Evolutionary conservation across 2,113 vertebrate genomes (phyloP).

Genomic region (Bothrops jararaca): DNA sequence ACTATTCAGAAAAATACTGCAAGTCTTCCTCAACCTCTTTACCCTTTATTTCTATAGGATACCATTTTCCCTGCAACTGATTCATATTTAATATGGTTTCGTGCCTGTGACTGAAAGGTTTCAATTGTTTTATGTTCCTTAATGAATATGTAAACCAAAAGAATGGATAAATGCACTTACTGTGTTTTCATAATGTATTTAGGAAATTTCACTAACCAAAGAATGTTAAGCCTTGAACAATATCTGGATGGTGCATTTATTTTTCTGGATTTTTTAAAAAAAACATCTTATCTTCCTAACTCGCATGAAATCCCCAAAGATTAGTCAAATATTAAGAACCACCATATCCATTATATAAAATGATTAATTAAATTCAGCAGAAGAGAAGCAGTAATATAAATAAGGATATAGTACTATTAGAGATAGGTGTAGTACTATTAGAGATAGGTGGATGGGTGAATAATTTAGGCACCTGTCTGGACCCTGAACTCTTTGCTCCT

Average conservation of each 20-base stretch:
- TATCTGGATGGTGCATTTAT: background rate
- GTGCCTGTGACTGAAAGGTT: background rate
- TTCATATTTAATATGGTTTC: slow-evolving; percentile 13
- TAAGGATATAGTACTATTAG: background rate
- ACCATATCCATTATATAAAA: background rate
- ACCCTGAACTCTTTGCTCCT: background rate
- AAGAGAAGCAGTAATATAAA: background rate
- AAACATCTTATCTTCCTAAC: background rate
- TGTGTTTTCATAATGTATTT: slow-evolving; percentile 2
- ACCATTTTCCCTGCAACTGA: background rate
- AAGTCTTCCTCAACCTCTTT: background rate
- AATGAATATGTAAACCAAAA: background rate
- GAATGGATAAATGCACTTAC: slow-evolving; percentile 6
- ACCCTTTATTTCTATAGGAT: background rate
- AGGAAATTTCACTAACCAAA: background rate
- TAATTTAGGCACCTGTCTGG: background rate
- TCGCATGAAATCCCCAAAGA: background rate
- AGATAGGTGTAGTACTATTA: no score
- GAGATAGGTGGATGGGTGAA: background rate
- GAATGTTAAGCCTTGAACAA: background rate
- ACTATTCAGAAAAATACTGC: slow-evolving; percentile 6
- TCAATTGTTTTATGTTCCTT: background rate
- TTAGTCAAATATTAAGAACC: background rate
- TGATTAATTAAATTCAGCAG: background rate
- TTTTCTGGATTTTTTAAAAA: background rate